Percentiles rank a stretch among this genome's conserved stretches.
Conservation (phyloP, 2,113 vertebrate genomes). For the Equus quagga region DNA sequence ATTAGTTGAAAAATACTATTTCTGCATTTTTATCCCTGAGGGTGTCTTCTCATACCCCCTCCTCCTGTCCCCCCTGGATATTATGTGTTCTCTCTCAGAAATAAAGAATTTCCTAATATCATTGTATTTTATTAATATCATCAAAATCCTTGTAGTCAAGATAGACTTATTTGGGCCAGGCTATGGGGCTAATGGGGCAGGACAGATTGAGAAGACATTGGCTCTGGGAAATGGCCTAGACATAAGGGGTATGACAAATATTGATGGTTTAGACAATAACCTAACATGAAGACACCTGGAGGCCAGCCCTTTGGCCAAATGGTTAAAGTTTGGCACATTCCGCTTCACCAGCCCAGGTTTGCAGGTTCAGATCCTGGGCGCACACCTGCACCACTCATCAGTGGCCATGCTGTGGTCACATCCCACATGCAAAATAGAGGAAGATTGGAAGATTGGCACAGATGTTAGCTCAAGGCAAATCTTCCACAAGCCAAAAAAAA, state of each 20-base stretch:
- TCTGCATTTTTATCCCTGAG: background rate
- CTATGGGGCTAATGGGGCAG: background rate
- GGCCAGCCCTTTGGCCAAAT: no score
- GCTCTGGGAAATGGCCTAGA: background rate
- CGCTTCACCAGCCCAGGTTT: no score
- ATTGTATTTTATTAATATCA: background rate
- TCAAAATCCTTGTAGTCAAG: background rate
- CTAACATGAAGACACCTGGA: no score
- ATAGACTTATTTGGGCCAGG: background rate
- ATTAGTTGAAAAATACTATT: background rate
- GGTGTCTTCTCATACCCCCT: background rate
- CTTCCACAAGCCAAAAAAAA: no score
- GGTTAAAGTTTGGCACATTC: no score
- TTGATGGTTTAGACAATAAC: background rate
- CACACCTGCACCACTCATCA: no score
- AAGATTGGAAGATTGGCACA: no score
- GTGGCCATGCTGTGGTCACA: no score
- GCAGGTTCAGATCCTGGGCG: no score
- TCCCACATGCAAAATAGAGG: no score
- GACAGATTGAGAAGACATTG: background rate
- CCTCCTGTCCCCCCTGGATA: background rate
- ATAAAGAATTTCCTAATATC: background rate
- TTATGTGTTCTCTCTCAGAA: background rate
- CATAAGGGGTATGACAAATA: background rate
- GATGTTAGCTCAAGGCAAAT: no score